Evolutionary conservation across 1,140 invertebrate species (phyloP), one percentile per base, ranked within the genome.

Genomic region (Achatina immaculata): DNA sequence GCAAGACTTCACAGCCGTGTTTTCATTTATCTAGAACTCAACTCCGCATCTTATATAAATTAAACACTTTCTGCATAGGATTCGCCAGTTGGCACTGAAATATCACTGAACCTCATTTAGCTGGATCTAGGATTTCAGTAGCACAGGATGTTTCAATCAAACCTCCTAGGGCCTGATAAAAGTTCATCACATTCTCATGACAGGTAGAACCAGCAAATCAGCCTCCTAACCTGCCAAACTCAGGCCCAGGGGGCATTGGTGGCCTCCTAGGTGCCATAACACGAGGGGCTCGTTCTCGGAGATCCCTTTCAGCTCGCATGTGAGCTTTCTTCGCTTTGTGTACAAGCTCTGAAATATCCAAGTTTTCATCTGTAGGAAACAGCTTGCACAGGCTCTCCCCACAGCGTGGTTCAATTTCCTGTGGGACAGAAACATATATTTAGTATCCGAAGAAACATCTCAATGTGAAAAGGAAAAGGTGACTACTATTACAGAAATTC

Each of bases 331-430:
- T 83, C 66, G 96, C 96, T 90, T 96, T 96, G 83, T 95, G 93
- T 78, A 98, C 92, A 83, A 98, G 96, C 55, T 96, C 95, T 42
- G 95, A 95, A 92, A 99, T 94, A 92, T 99, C 97, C 83, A 98
- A 95, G 87, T 95, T 95, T 86, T 97, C 95, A 91, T 99, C 98
- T 91, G 96, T 94, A 4, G 96, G 95, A 92, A 99, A 99, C 58
- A 99, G 92, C 84, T 97, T 94, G 90, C 98, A 99, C 43, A 99
- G 92, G 91, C 98, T 96, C 90, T 97, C 96, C 45, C 96, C 98
- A 81, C 98, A 96, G 88, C 95, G 94, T 21, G 97, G 97, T 89
- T 99, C 97, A 82, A 99, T 97, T 93, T 98, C 97, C 93, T 99
- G 81, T 38, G 88, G 85, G 76, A 83, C 66, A 65, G 80, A 71